Evolutionary conservation across 2,113 vertebrate species (phyloP).

Genomic region (Pleuronectes platessa): DNA sequence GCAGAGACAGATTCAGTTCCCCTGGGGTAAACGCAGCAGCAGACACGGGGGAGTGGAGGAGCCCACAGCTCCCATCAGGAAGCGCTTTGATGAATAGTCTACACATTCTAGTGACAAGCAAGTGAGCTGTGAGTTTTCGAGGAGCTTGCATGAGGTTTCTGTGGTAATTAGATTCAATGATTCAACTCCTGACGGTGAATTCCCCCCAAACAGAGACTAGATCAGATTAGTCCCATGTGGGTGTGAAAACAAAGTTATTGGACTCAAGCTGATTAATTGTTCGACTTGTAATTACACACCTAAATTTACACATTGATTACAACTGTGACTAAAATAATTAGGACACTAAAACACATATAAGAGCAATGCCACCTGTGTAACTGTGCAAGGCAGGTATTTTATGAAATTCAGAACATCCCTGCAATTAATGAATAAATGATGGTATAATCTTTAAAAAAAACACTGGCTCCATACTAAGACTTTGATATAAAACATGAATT

Average conservation of each 20-base stretch:
- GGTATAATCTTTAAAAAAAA: too few species aligned
- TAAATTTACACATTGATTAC: conserved; percentile 48
- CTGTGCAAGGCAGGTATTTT: not conserved
- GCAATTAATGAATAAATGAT: not conserved
- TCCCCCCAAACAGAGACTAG: conserved; percentile 50
- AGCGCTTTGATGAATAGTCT: conserved; percentile 82
- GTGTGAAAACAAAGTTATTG: conserved; percentile 62
- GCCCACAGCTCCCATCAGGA: conserved; percentile 69
- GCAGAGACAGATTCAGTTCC: conserved; percentile 39
- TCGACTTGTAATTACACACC: conserved; percentile 46
- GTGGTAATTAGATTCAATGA: conserved; percentile 84
- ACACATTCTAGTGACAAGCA: conserved; percentile 82
- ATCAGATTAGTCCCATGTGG: conserved; percentile 70
- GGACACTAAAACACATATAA: conserved; percentile 20
- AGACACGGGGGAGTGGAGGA: conserved; percentile 56
- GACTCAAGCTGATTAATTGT: conserved; percentile 67
- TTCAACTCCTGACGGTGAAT: conserved; percentile 74
- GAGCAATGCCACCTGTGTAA: not conserved
- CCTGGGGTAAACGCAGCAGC: conserved; percentile 54
- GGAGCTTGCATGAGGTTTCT: conserved; percentile 66
- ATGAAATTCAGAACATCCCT: too few species aligned
- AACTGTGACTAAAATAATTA: conserved; percentile 45
- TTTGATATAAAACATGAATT: conserved; percentile 5
- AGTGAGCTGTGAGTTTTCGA: conserved; percentile 76
- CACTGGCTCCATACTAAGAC: not conserved